phyloP scores from a whole-genome alignment of 2,888 invertebrate species.

The Mesoligia furuncula region DNA sequence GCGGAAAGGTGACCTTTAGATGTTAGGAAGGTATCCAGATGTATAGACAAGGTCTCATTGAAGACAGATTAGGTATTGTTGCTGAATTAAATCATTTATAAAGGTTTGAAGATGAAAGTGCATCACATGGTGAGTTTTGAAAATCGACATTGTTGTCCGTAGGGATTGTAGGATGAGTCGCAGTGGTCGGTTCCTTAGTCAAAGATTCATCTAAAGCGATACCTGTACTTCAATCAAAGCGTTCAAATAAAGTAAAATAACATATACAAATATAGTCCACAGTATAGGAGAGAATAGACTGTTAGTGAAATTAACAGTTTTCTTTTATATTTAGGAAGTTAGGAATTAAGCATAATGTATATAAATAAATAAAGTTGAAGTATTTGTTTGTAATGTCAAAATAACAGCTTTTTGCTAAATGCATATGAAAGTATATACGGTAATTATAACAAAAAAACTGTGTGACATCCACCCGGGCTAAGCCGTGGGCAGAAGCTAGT shows the following conservation, averaged over 20 bases:
- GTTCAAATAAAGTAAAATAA: neutral
- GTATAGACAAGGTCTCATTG: conserved; percentile 21
- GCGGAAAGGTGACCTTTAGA: conserved; percentile 36
- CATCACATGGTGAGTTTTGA: neutral
- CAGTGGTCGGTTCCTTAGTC: too few species aligned
- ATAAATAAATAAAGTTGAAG: too few species aligned
- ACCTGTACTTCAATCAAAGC: neutral
- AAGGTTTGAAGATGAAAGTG: neutral
- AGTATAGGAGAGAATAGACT: neutral
- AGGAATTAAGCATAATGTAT: neutral
- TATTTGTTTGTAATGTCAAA: too few species aligned
- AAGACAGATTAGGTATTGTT: conserved; percentile 24
- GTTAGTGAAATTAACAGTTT: neutral
- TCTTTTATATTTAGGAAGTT: neutral
- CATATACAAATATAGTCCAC: neutral
- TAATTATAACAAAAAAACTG: too few species aligned
- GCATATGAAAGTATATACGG: too few species aligned
- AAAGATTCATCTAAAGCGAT: neutral
- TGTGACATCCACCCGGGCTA: too few species aligned
- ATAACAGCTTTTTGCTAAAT: too few species aligned
- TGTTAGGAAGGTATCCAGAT: conserved; percentile 32
- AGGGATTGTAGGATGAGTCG: neutral
- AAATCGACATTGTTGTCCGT: neutral
- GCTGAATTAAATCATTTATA: neutral
- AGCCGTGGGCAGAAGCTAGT: too few species aligned